Base-by-base conservation (phyloP, 2,888 invertebrate species). In the Spisula solida region DNA sequence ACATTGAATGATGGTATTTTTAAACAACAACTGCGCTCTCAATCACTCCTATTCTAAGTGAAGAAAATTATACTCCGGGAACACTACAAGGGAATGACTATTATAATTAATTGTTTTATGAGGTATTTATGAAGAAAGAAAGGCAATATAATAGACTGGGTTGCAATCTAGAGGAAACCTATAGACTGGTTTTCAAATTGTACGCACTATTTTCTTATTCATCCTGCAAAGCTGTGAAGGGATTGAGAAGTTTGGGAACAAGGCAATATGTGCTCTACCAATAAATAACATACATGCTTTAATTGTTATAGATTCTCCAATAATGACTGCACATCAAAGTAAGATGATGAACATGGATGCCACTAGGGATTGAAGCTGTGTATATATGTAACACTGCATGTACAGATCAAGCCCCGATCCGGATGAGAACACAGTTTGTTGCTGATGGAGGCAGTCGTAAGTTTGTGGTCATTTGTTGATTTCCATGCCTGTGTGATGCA, bases 1-100 rank as follows among this genome's bases (percentile, higher is more conserved):
- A 80, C 47, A 51, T 48, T 80, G 51, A 51, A 80, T 80, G 56
- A 81, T 81, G 51, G 34, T 51, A 34, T 51, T 56, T 56, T 84
- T 29, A 29, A 34, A n/a, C 18, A 88, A 82, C 88, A 88, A 79
- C 85, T 85, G 82, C 86, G 82, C 88, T 47, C 82, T 88, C 85
- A 88, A 88, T 88, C 88, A 88, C 48, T 81, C 78, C 55, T 80
- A 47, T 47, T 48, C n/a, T 80, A 55, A 82, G 81, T 48, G 70
- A 82, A 82, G 14, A n/a, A 20, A 82, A 41, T 70, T 25, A 25
- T 80, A 48, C 25, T 80, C 51, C n/a, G 16, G 16, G 25, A 75
- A 75, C 25, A 18, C 41, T 0, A 48, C 20, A 25, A 80, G 48
- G 41, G 25, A 8, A 18, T 29, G 41, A 70, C 82, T 70, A 82